phyloP scores from a whole-genome alignment of 2,113 vertebrate species.

The Etheostoma cragini region DNA sequence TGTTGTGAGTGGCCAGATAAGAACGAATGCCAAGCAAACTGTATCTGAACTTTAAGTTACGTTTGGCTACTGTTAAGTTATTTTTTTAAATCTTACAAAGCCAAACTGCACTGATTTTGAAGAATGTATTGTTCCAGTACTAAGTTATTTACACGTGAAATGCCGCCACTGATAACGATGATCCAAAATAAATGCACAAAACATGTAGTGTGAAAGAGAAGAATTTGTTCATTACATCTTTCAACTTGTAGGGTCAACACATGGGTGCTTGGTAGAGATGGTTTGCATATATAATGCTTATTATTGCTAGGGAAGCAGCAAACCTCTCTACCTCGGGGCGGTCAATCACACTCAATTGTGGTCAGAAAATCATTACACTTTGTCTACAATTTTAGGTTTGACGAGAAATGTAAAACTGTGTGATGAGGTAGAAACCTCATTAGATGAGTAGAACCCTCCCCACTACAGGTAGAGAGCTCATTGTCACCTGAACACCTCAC shows the following conservation, averaged over 20 bases:
- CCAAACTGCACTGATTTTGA: not conserved
- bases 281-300: too few relatives aligned
- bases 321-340: not conserved
- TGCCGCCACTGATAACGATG: not conserved
- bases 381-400: not conserved
- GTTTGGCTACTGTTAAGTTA: not conserved
- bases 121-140: not conserved
- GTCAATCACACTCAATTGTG: not conserved
- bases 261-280: not conserved
- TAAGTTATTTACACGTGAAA: not conserved
- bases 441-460: not conserved
- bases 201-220: not conserved
- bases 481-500: slow-evolving; percentile 16
- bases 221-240: not conserved
- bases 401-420: not conserved
- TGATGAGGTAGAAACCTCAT: not conserved
- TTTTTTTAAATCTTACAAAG: not conserved
- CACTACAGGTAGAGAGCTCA: slow-evolving; percentile 5
- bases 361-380: not conserved
- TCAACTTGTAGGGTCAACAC: not conserved
- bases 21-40: too few relatives aligned
- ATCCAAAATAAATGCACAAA: not conserved
- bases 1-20: not conserved
- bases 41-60: too few relatives aligned
- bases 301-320: not conserved